Base-by-base conservation (phyloP, 2,797 vertebrate genomes). In the Micrastur ruficollis region DNA sequence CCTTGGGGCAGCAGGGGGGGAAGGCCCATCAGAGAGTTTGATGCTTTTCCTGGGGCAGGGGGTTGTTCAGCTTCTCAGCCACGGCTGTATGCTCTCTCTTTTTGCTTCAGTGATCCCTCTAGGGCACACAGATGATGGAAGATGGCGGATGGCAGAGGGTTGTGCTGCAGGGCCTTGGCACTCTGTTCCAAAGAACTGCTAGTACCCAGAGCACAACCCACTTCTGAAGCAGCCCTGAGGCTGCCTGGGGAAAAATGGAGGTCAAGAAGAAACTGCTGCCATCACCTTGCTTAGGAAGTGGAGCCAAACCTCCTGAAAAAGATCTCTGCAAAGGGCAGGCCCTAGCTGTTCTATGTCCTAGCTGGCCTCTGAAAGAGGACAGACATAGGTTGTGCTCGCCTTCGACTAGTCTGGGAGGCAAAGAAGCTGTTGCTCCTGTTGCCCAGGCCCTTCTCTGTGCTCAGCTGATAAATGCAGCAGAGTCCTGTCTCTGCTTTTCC, bases 141-240 rank as follows among this genome's bases (percentile, higher is more conserved):
- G 52, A 80, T 81, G 71, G 67, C 6, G 36, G 52, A 66, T 70
- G 56, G 53, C 61, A 84, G 52, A 85, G 72, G 21, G 38, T 55
- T 92, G 73, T 95, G 83, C 88, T 86, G 50, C 76, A 72, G 86
- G 46, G 49, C 46, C 34, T 88, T 93, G 74, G 56, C 65, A 20
- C 47, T 72, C 52, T 84, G 4, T 78, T 83, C 20, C 9, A 3
- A 70, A 89, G 58, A 74, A 62, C 81, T 94, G 70, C 47, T 84
- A 8, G 62, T 81, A 73, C 20, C 32, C 62, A 86, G 82, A 89
- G 40, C 66, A 44, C 71, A 63, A 34, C 44, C 32, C 1, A 38
- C 80, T 93, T 82, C 68, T 75, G 38, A 86, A 90, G 56, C 79
- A 88, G 68, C 52, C 73, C 32, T 76, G 12, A 86, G 86, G 44